These are phyloP conservation scores for Mus pahari DNA, from an alignment of 2,113 vertebrate genomes.

Conservation along the genomic window DNA sequence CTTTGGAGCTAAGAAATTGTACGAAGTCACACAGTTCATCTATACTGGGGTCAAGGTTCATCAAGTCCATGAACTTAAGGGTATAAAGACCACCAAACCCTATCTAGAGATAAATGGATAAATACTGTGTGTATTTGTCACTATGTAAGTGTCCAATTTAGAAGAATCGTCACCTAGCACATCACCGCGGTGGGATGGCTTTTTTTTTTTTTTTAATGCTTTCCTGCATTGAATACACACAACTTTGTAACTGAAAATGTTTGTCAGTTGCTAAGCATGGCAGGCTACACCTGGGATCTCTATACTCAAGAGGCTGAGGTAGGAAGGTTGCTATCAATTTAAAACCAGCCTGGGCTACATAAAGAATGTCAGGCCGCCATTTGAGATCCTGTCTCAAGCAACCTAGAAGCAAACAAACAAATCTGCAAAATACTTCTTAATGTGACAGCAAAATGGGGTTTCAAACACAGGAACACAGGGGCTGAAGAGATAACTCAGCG, in stretches of 20 bases:
- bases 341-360: neutral
- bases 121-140: neutral
- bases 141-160: neutral
- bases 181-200: neutral
- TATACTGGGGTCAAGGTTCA: neutral
- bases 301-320: neutral
- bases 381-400: neutral
- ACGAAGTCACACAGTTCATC: neutral
- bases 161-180: neutral
- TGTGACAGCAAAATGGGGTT: slow-evolving; percentile 8
- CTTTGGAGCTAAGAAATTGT: neutral
- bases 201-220: neutral
- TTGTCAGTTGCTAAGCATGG: neutral
- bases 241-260: neutral
- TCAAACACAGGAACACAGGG: neutral
- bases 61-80: neutral
- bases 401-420: neutral
- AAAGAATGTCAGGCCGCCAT: neutral
- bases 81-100: neutral
- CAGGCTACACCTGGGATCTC: neutral
- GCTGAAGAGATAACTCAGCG: neutral
- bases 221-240: neutral
- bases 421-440: neutral
- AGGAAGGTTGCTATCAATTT: neutral
- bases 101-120: no score